Conservation (phyloP, 2,113 vertebrate genomes). For the Xiphophorus couchianus region DNA sequence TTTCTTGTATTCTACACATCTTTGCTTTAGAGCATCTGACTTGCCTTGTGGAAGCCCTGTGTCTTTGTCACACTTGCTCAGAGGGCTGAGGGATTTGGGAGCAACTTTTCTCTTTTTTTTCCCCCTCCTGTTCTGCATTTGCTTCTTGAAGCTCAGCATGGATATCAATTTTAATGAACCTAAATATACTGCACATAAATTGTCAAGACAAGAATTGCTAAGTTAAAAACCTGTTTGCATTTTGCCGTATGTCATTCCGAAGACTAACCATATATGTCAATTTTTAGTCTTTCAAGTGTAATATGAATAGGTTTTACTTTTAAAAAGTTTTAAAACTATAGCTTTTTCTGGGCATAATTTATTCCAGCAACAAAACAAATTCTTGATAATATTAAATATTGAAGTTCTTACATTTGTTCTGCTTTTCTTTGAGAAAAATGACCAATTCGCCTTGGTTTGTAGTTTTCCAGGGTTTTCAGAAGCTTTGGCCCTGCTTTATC, state of each 20-base stretch:
- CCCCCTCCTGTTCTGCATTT: conserved; percentile 47
- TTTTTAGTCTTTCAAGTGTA: conserved; percentile 8
- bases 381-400: neutral
- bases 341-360: neutral
- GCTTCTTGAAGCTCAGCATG: conserved; percentile 48
- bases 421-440: neutral
- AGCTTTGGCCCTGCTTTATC: too few relatives aligned
- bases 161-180: conserved; percentile 52
- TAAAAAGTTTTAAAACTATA: neutral
- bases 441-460: neutral
- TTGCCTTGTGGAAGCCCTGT: conserved; percentile 61
- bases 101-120: conserved; percentile 52
- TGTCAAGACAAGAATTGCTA: conserved; percentile 37
- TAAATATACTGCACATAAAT: conserved; percentile 24
- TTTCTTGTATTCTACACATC: conserved; percentile 64
- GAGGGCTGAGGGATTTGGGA: conserved; percentile 63
- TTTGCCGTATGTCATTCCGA: neutral
- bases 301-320: neutral
- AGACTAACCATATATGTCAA: conserved; percentile 12
- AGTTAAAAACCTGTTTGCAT: conserved; percentile 36
- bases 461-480: neutral
- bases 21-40: conserved; percentile 67
- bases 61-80: conserved; percentile 69
- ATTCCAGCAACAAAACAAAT: neutral
- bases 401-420: neutral